Base-by-base conservation (phyloP, 2,888 invertebrate genomes). In the Pseudanteris insignis region DNA sequence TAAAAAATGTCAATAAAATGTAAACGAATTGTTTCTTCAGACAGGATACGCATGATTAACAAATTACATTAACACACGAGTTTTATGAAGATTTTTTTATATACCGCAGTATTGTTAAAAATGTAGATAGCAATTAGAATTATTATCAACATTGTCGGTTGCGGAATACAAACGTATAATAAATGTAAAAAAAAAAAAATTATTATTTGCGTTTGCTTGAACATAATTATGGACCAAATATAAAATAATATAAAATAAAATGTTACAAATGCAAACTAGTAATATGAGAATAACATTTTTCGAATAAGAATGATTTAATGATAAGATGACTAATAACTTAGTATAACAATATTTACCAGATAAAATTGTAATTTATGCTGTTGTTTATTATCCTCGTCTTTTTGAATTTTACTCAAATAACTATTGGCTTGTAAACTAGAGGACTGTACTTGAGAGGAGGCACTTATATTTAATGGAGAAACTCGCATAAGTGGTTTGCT, bases 401-500 rank as follows among this genome's bases (percentile, higher is more conserved):
- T 59, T 63, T 67, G 51, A 8, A 15, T n/a, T 28, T 59, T 53
- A 10, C 21, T 38, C 21, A 32, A n/a, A 29, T 37, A 26, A 9
- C 54, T 14, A 38, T 38, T 60, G 9, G 28, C 14, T 18, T 68
- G 64, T 5, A 65, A 67, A 15, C 69, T 30, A 2, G 65, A 43
- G 1, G 69, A 54, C 21, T 72, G 70, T 33, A 71, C 58, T 44
- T 73, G 74, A 11, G 76, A 67, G 1, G 76, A 66, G 2, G 76
- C 67, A 9, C 70, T 72, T 2, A 81, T 74, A 33, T 78, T 81
- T 1, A 81, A 61, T 5, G 81, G 79, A n/a, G 82, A 79, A 37
- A 81, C 79, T 57, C 81, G 69, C 78, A 80, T 77, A 11, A 79
- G 73, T 0, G 79, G 76, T 51, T 77, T 71, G 37, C 72, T 72